These are phyloP conservation scores for Kryptolebias ocellatus DNA, from an alignment of 2,797 vertebrate genomes.

Conservation along the genomic window DNA sequence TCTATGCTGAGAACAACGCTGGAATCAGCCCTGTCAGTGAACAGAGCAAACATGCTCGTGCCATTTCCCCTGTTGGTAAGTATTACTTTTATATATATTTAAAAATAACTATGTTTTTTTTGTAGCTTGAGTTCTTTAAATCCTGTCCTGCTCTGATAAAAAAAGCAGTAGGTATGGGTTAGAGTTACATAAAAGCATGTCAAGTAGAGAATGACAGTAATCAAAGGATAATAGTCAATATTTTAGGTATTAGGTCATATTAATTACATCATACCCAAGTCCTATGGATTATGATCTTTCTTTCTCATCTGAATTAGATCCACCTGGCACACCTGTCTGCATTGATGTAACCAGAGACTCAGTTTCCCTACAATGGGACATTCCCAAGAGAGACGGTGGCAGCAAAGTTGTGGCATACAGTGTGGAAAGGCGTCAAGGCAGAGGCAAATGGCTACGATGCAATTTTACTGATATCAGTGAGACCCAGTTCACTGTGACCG, in stretches of 20 bases:
- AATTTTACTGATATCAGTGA: slow-evolving; percentile 96
- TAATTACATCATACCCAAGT: neutral
- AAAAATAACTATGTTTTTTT: neutral
- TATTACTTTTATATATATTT: slow-evolving; percentile 34
- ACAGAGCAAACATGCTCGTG: slow-evolving; percentile 94
- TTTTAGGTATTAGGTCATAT: no score
- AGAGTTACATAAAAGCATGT: neutral
- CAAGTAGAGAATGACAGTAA: neutral
- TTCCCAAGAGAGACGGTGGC: slow-evolving; percentile 93
- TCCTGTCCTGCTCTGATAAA: neutral
- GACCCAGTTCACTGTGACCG: slow-evolving; percentile 93
- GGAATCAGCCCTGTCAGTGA: slow-evolving; percentile 92
- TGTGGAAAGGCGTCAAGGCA: slow-evolving; percentile 94
- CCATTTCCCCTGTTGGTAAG: slow-evolving; percentile 98
- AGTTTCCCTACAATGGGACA: slow-evolving; percentile 93
- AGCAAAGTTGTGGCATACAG: slow-evolving; percentile 97
- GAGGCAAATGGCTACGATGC: slow-evolving; percentile 92
- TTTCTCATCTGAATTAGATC: slow-evolving; percentile 80
- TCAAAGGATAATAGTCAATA: neutral
- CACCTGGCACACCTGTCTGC: slow-evolving; percentile 94
- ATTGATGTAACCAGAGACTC: slow-evolving; percentile 98
- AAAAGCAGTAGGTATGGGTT: neutral
- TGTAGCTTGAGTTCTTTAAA: neutral
- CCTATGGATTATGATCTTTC: neutral
- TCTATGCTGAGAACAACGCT: slow-evolving; percentile 94